Evolutionary conservation across 2,888 invertebrate species (phyloP).

Genomic region (Apoda limacodes): DNA sequence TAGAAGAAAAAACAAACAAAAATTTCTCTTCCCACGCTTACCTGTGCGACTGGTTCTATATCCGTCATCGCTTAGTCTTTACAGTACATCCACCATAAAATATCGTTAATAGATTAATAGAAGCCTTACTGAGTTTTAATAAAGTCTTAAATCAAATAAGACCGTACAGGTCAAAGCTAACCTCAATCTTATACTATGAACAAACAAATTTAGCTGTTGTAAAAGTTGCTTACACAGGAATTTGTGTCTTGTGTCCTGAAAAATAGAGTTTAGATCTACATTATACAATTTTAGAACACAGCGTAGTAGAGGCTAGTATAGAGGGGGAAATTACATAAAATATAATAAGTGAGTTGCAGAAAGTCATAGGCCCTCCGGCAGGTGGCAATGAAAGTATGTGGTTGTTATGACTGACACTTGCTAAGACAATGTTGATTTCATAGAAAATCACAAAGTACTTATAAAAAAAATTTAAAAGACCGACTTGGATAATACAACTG

Average conservation of each 20-base stretch:
- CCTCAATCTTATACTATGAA: too few species aligned
- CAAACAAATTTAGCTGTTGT: too few species aligned
- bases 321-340: constrained; percentile 55
- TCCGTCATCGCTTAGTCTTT: constrained; percentile 58
- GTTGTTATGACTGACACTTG: too few species aligned
- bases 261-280: too few species aligned
- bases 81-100: constrained; percentile 37
- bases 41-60: constrained; percentile 59
- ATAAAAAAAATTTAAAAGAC: too few species aligned
- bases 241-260: too few species aligned
- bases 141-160: constrained; percentile 15
- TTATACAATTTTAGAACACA: too few species aligned
- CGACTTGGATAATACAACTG: too few species aligned
- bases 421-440: too few species aligned
- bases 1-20: constrained; percentile 45
- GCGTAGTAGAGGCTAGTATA: constrained; percentile 23
- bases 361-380: constrained; percentile 45
- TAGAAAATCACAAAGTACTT: too few species aligned
- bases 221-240: too few species aligned
- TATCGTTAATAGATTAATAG: constrained; percentile 22
- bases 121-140: constrained; percentile 23
- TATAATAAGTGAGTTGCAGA: constrained; percentile 48
- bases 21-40: constrained; percentile 56
- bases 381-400: constrained; percentile 44
- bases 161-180: too few species aligned